A percentile compares a stretch with the other conserved stretches of the same genome.
Conservation (phyloP, 1,140 invertebrate genomes). For the Trigoniulus corallinus region DNA sequence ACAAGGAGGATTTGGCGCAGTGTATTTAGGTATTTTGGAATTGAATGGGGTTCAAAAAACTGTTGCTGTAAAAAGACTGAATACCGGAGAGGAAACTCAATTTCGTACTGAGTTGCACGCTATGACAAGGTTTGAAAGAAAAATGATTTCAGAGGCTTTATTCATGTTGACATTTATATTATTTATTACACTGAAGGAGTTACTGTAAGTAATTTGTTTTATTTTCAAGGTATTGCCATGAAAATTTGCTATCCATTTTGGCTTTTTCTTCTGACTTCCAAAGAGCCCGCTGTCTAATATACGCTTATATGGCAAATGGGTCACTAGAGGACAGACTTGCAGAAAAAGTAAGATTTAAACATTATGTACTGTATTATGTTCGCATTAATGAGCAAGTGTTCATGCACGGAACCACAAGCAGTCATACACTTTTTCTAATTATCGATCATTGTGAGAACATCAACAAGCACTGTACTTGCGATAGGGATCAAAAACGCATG, state of each 20-base stretch:
- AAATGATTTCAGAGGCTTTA: neutral
- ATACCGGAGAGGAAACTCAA: conserved; percentile 26
- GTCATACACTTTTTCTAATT: too few species aligned
- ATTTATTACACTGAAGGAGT: neutral
- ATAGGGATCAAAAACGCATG: too few species aligned
- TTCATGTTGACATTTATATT: neutral
- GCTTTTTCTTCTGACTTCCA: conserved; percentile 45
- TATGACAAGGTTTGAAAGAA: conserved; percentile 18
- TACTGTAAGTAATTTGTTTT: too few species aligned
- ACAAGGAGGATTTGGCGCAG: conserved; percentile 47
- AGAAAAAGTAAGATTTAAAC: too few species aligned
- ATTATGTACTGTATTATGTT: too few species aligned
- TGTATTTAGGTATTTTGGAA: conserved; percentile 38
- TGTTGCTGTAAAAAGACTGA: conserved; percentile 44
- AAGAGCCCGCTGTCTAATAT: conserved; percentile 39
- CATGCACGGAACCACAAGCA: too few species aligned
- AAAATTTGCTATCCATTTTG: conserved; percentile 44
- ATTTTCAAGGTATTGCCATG: conserved; percentile 42
- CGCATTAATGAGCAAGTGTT: too few species aligned
- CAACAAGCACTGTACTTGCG: too few species aligned
- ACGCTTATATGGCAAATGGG: conserved; percentile 48
- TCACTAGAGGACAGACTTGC: conserved; percentile 42
- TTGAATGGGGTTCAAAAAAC: conserved; percentile 19
- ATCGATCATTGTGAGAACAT: too few species aligned
- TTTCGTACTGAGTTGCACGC: conserved; percentile 45